Conservation (phyloP, 2,888 invertebrate genomes). For the Pterostichus niger region DNA sequence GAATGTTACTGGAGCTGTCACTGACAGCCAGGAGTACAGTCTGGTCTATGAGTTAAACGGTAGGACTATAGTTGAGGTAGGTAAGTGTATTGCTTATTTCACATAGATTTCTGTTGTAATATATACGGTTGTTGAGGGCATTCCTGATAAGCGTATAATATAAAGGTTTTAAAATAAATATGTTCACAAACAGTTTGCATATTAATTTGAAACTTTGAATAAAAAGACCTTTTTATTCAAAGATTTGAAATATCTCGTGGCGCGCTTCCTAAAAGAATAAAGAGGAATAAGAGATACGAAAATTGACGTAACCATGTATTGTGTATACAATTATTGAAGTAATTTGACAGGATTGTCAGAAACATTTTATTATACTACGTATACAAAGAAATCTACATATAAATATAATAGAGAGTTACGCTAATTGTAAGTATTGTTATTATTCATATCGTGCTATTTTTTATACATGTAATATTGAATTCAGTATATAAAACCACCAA, state of each 20-base stretch:
- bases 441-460: not conserved
- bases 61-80: too few species aligned
- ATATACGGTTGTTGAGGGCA: too few species aligned
- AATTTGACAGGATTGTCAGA: conserved; percentile 41
- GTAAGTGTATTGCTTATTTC: too few species aligned
- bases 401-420: conserved; percentile 6
- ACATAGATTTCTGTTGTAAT: too few species aligned
- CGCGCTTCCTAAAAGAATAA: not conserved
- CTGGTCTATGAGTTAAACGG: too few species aligned
- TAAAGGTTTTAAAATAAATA: too few species aligned
- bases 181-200: too few species aligned
- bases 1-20: too few species aligned
- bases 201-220: too few species aligned
- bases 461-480: not conserved
- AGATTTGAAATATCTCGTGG: not conserved
- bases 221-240: too few species aligned
- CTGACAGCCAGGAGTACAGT: too few species aligned
- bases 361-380: conserved; percentile 34
- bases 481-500: not conserved
- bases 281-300: conserved; percentile 7
- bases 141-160: too few species aligned
- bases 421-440: not conserved
- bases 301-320: conserved; percentile 42
- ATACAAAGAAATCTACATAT: conserved; percentile 14
- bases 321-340: conserved; percentile 29